Conservation (phyloP, 2,888 invertebrate genomes). For the Sphaerophoria rueppellii region DNA sequence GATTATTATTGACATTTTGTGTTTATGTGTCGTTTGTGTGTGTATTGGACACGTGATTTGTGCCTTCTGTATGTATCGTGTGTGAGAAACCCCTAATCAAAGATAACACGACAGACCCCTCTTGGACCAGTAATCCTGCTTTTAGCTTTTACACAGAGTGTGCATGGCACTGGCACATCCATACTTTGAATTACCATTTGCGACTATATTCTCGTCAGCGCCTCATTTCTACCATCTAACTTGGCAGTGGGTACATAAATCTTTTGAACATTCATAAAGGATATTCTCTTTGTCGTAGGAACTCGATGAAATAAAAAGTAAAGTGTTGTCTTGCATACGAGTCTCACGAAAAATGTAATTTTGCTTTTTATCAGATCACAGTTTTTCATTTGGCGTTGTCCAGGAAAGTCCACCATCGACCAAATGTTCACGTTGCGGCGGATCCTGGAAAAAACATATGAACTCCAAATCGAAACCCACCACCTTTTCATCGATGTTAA, state of each 20-base stretch:
- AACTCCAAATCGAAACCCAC: no score
- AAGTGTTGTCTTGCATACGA: no score
- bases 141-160: no score
- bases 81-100: constrained; percentile 7
- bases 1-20: background rate
- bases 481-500: no score
- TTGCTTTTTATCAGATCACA: no score
- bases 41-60: constrained; percentile 9
- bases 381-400: no score
- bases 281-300: background rate
- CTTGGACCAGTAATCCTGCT: constrained; percentile 16
- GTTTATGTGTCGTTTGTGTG: constrained; percentile 9
- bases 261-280: constrained; percentile 1
- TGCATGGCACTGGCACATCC: constrained; percentile 3
- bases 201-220: background rate
- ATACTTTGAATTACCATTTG: background rate
- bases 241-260: constrained; percentile 3
- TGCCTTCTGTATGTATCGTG: constrained; percentile 4
- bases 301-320: background rate
- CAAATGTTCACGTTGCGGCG: no score
- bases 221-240: background rate
- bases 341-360: no score
- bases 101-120: constrained; percentile 31
- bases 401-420: no score
- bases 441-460: no score